Percentiles rank a stretch among this genome's conserved stretches.
Evolutionary conservation across 2,888 invertebrate genomes (phyloP).

Genomic region (Stramonita haemastoma): DNA sequence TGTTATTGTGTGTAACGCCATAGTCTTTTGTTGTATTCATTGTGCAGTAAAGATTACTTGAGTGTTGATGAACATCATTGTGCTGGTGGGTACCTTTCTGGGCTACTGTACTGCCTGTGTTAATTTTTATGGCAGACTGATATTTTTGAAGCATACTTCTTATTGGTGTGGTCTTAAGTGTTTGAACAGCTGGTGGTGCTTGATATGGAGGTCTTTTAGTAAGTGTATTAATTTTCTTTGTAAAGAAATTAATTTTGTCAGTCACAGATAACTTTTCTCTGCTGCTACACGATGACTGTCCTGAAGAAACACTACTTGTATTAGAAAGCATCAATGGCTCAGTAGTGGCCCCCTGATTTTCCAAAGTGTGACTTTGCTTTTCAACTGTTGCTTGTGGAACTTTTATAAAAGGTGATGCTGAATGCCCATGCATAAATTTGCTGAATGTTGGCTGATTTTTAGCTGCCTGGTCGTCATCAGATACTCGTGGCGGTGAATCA

Average conservation of each 20-base stretch:
- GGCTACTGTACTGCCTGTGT: neutral
- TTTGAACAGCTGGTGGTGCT: neutral
- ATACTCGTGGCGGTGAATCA: neutral
- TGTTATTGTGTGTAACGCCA: neutral
- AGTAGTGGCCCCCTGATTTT: neutral
- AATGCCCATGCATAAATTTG: neutral
- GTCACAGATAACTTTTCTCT: constrained; percentile 8
- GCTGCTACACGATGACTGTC: neutral
- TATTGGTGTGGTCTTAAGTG: neutral
- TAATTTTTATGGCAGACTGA: neutral
- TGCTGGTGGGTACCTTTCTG: neutral
- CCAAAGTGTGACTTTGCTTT: neutral
- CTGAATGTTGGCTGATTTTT: neutral
- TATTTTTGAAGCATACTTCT: neutral
- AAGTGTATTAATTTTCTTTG: neutral
- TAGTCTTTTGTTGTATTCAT: neutral
- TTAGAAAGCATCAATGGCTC: neutral
- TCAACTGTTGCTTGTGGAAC: neutral
- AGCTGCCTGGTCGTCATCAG: neutral
- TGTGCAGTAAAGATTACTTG: neutral
- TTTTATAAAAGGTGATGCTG: neutral
- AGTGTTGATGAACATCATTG: neutral
- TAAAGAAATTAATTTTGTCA: constrained; percentile 6
- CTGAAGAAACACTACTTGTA: neutral
- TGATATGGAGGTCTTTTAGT: neutral